phyloP scores from a whole-genome alignment of 2,797 vertebrate genomes.

The Eulemur mongoz region DNA sequence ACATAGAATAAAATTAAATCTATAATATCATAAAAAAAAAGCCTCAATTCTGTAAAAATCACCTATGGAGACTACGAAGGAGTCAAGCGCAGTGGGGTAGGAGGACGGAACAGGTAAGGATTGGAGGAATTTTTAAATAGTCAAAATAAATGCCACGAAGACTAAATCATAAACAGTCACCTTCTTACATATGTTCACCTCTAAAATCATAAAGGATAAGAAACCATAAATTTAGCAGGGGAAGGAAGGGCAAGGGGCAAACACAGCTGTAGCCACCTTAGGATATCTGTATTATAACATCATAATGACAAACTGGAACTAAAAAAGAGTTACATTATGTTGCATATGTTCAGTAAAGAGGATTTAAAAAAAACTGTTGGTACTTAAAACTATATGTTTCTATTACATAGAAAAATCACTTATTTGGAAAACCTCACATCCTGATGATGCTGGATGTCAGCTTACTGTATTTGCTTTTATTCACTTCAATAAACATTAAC shows the following conservation, averaged over 20 bases:
- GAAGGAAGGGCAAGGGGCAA: neutral
- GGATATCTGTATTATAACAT: neutral
- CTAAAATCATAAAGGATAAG: neutral
- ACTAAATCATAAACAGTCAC: neutral
- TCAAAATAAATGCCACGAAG: neutral
- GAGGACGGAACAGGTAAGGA: neutral
- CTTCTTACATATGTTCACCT: neutral
- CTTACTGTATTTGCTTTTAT: neutral
- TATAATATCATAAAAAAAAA: neutral
- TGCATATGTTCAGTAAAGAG: neutral
- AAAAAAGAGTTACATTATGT: neutral
- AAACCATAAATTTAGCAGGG: neutral
- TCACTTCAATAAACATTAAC: conserved; percentile 28
- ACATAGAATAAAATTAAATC: neutral
- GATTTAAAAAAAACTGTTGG: neutral
- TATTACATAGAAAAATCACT: neutral
- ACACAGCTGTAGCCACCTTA: neutral
- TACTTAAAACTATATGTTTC: neutral
- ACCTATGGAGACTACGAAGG: neutral
- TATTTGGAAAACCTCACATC: neutral
- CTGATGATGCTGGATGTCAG: neutral
- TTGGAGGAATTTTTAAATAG: neutral
- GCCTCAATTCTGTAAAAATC: neutral
- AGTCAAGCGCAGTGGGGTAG: neutral
- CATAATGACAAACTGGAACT: neutral